Percentiles rank a stretch among this genome's conserved stretches.
Conservation (phyloP, 2,113 vertebrate species). For the Connochaetes taurinus region DNA sequence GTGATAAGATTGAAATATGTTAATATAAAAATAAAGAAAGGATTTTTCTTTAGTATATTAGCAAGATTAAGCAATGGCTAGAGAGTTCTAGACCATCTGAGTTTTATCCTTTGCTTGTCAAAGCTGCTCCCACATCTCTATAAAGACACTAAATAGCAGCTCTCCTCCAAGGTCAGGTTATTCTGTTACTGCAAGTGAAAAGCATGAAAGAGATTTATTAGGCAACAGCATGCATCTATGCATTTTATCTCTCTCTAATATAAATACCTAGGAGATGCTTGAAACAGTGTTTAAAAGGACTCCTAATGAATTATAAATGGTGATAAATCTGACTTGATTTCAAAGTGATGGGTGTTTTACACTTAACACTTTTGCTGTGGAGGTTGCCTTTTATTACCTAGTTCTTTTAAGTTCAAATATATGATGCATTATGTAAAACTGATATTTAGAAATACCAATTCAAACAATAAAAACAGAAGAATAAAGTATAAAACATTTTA, state of each 20-base stretch:
- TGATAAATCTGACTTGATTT: constrained; percentile 69
- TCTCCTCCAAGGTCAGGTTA: constrained; percentile 76
- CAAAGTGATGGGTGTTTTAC: constrained; percentile 52
- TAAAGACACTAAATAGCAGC: constrained; percentile 70
- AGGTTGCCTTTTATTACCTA: constrained; percentile 16
- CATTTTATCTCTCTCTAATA: constrained; percentile 67
- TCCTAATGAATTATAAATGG: constrained; percentile 77
- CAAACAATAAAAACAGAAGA: neutral
- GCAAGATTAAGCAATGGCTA: constrained; percentile 75
- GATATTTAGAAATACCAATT: neutral
- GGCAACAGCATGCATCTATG: constrained; percentile 42
- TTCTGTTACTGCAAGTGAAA: constrained; percentile 59
- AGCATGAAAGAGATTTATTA: constrained; percentile 76
- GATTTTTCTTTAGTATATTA: constrained; percentile 82
- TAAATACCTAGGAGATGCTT: constrained; percentile 73
- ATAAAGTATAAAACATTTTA: neutral
- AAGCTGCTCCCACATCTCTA: constrained; percentile 71
- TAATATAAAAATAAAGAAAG: constrained; percentile 80
- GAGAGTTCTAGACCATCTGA: constrained; percentile 66
- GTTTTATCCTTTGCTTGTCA: constrained; percentile 77
- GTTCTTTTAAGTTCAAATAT: neutral
- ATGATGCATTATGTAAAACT: neutral
- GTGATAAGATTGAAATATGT: constrained; percentile 80
- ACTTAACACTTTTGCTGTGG: neutral
- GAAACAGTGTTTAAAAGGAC: constrained; percentile 66